These are phyloP conservation scores for Chrysodeixis includens DNA, from an alignment of 2,888 invertebrate genomes.

Conservation along the genomic window DNA sequence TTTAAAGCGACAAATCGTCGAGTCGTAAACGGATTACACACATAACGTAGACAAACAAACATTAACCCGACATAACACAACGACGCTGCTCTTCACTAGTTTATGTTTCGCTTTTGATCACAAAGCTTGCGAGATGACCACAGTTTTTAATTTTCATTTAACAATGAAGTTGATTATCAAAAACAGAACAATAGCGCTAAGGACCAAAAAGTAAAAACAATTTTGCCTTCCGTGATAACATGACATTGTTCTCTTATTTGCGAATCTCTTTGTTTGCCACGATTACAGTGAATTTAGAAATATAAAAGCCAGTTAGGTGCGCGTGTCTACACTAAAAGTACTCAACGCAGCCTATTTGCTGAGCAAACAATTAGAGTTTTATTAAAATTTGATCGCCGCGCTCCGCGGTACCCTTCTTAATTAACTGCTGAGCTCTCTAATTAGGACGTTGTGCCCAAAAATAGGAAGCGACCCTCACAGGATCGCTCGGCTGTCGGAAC, in stretches of 20 bases:
- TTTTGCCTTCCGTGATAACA: constrained; percentile 35
- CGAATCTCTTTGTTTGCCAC: constrained; percentile 40
- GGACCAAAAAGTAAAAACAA: constrained; percentile 39
- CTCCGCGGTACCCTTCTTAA: constrained; percentile 48
- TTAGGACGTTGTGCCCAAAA: constrained; percentile 53
- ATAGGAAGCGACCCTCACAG: constrained; percentile 43
- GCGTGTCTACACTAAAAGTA: constrained; percentile 39
- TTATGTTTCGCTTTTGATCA: constrained; percentile 17
- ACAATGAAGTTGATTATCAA: constrained; percentile 45
- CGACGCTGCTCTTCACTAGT: constrained; percentile 8
- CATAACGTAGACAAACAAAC: neutral
- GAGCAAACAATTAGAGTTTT: constrained; percentile 56
- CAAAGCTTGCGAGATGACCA: constrained; percentile 20
- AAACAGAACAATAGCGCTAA: constrained; percentile 41
- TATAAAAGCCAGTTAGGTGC: constrained; percentile 24
- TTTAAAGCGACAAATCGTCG: constrained; percentile 20
- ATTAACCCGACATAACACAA: neutral
- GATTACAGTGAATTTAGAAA: constrained; percentile 36
- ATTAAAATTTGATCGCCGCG: constrained; percentile 56
- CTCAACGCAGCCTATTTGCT: constrained; percentile 35
- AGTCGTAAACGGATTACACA: constrained; percentile 19
- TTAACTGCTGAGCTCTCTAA: constrained; percentile 59
- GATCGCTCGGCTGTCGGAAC: constrained; percentile 37
- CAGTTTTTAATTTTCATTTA: constrained; percentile 40
- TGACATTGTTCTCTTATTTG: constrained; percentile 49